Conservation (phyloP, 2,113 vertebrate species). For the Sander vitreus region DNA sequence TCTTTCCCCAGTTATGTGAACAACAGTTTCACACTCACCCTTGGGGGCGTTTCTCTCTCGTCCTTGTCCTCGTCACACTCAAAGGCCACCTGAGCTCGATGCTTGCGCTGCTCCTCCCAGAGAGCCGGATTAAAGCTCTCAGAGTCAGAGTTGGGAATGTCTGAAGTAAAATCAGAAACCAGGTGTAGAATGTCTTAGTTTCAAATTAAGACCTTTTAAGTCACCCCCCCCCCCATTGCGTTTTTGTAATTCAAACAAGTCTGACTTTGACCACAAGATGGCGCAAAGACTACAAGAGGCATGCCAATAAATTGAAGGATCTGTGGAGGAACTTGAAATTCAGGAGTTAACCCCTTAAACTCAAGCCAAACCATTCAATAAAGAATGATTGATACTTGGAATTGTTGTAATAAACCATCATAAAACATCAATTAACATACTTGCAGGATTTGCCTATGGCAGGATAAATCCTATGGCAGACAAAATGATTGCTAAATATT, state of each 20-base stretch:
- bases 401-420: not conserved
- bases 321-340: slow-evolving; percentile 25
- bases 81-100: slow-evolving; percentile 97
- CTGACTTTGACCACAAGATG: slow-evolving; percentile 62
- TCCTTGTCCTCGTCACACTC: slow-evolving; percentile 99
- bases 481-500: not conserved
- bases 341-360: not conserved
- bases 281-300: slow-evolving; percentile 23
- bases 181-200: not conserved
- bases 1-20: slow-evolving; percentile 8
- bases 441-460: not conserved
- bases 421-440: not conserved
- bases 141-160: slow-evolving; percentile 95
- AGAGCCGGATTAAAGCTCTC: slow-evolving; percentile 98
- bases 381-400: not conserved
- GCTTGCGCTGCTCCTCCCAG: slow-evolving; percentile 98
- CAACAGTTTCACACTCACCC: slow-evolving; percentile 80
- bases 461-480: not conserved
- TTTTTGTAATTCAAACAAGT: not conserved
- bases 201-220: not conserved
- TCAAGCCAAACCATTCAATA: not conserved
- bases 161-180: slow-evolving; percentile 77
- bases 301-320: not conserved
- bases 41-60: slow-evolving; percentile 92
- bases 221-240: too few relatives aligned